These are phyloP conservation scores for Siniperca chuatsi DNA, from an alignment of 2,113 vertebrate genomes.

Conservation along the genomic window DNA sequence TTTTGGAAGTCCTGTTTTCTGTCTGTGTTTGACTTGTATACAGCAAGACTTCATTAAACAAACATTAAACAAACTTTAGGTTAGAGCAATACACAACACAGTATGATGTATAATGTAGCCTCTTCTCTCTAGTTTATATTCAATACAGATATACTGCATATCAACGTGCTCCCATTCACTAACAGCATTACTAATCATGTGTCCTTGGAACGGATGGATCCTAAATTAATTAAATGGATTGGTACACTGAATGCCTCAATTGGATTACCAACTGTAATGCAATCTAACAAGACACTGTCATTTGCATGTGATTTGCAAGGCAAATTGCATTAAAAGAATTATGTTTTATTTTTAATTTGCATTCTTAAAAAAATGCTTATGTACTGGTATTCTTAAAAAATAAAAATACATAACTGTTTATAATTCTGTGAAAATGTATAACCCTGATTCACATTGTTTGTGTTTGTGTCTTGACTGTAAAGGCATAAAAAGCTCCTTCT, in stretches of 20 bases:
- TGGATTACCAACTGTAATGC: slow-evolving; percentile 72
- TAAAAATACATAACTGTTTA: not conserved
- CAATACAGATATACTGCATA: slow-evolving; percentile 7
- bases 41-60: too few relatives aligned
- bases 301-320: slow-evolving; percentile 37
- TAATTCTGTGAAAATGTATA: not conserved
- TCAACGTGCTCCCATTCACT: slow-evolving; percentile 50
- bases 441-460: not conserved
- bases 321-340: not conserved
- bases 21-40: too few relatives aligned
- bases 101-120: not conserved
- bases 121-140: not conserved
- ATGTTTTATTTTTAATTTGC: not conserved
- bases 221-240: slow-evolving; percentile 77
- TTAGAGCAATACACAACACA: not conserved
- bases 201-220: slow-evolving; percentile 71
- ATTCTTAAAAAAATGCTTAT: not conserved
- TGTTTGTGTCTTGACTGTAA: not conserved
- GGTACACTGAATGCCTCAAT: slow-evolving; percentile 57
- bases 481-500: not conserved
- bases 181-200: slow-evolving; percentile 68
- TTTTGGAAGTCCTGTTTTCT: not conserved
- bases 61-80: not conserved
- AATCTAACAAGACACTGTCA: slow-evolving; percentile 52
- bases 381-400: not conserved